Base-by-base conservation (phyloP, 2,113 vertebrate genomes). In the Perca schrenkii region DNA sequence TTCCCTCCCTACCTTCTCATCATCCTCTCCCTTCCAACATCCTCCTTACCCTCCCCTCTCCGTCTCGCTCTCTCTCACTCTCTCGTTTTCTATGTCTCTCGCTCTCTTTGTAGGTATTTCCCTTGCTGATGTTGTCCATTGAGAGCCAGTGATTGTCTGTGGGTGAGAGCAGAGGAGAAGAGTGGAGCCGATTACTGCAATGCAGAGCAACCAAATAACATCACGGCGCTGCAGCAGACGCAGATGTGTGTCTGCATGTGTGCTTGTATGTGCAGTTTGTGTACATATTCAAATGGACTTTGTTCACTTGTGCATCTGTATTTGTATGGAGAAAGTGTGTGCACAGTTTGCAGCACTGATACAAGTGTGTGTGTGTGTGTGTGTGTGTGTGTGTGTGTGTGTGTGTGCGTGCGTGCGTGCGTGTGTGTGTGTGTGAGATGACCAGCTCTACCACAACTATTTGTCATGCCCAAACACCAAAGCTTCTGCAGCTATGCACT, bases 401-500 rank as follows among this genome's bases (percentile, higher is more conserved):
- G 86, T 92, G 81, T 88, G 60, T 57, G 36, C 31, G 73, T 14
- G 68, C n/a, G 49, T 49, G 40, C 82, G 84, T 57, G 67, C 8
- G 71, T 61, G 40, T 31, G 47, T 57, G 43, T 34, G 72, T 84
- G 85, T 63, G 71, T 81, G 81, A 34, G 46, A 86, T 86, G 89
- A 86, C 66, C 90, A 77, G 86, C 81, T 74, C 82, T 56, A 77
- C 82, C 80, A 82, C 86, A 77, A 86, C 86, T 92, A 90, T 93
- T 93, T 94, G 90, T 93, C 88, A 91, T 87, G 87, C 77, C 88
- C 90, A 86, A 91, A 94, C 91, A 90, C 87, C 89, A 87, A 91
- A 91, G 91, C 90, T 69, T 90, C 85, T 79, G 83, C 90, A 89
- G 87, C 88, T 81, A 90, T 89, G 91, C 92, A 82, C 77, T 91